Conservation (phyloP, 2,797 vertebrate genomes). For the Aphelocoma californica region DNA sequence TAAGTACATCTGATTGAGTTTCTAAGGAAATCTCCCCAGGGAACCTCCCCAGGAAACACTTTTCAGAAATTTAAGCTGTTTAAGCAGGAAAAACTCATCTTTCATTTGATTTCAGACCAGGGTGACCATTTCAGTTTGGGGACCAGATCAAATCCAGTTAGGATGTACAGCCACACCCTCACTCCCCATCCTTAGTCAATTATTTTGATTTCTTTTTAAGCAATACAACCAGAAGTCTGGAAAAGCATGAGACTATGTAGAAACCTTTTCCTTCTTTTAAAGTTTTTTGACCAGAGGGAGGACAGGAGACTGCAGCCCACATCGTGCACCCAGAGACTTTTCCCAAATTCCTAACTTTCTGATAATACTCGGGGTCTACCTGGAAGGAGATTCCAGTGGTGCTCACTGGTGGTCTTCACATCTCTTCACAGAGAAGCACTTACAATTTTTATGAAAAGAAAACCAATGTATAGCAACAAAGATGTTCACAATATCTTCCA, state of each 20-base stretch:
- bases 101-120: not conserved
- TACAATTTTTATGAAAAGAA: not conserved
- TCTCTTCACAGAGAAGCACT: not conserved
- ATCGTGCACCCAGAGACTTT: not conserved
- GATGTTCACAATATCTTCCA: not conserved
- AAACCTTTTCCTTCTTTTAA: not conserved
- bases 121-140: not conserved
- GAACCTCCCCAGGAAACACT: not conserved
- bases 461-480: fast-evolving
- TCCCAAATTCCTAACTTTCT: not conserved
- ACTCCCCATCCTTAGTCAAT: not conserved
- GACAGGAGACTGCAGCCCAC: not conserved
- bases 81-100: not conserved
- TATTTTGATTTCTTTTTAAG: not conserved
- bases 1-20: not conserved
- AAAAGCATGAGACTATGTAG: not conserved
- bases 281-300: not conserved
- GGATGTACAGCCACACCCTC: not conserved
- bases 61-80: not conserved
- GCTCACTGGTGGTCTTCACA: not conserved
- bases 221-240: not conserved
- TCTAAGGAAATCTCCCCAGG: not conserved
- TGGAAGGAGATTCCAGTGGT: not conserved
- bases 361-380: not conserved
- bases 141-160: not conserved